Conservation (phyloP, 2,113 vertebrate genomes). For the Montifringilla adamsi region DNA sequence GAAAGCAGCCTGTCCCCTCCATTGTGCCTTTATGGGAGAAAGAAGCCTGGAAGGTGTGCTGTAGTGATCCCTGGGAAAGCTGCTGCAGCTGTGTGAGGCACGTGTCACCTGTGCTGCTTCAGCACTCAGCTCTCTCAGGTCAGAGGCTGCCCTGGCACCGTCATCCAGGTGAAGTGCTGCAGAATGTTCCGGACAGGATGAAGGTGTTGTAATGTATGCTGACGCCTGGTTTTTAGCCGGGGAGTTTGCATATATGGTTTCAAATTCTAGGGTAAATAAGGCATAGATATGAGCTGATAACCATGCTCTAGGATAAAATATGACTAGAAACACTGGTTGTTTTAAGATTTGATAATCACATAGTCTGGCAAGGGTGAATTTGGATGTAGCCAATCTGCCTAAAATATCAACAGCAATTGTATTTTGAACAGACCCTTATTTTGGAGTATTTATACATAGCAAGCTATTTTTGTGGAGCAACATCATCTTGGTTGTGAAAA, state of each 20-base stretch:
- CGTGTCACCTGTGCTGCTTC: neutral
- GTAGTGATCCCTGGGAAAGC: neutral
- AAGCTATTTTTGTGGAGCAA: neutral
- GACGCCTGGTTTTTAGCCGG: neutral
- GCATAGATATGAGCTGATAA: slow-evolving; percentile 17
- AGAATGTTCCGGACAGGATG: neutral
- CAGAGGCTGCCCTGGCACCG: neutral
- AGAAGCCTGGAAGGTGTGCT: neutral
- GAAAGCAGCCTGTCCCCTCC: neutral
- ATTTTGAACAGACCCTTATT: neutral
- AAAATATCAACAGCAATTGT: neutral
- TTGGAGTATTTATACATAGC: neutral
- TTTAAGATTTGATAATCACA: neutral
- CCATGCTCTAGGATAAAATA: neutral
- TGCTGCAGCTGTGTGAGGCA: neutral
- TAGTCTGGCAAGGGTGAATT: neutral
- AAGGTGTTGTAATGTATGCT: neutral
- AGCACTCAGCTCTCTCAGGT: neutral
- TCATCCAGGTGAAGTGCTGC: neutral
- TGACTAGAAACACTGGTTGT: neutral
- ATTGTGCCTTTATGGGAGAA: neutral
- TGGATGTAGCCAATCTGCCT: neutral
- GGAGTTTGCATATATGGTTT: neutral
- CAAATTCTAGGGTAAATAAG: slow-evolving; percentile 1
- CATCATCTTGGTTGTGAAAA: neutral